phyloP scores from a whole-genome alignment of 2,113 vertebrate species.

The Narcine bancroftii region DNA sequence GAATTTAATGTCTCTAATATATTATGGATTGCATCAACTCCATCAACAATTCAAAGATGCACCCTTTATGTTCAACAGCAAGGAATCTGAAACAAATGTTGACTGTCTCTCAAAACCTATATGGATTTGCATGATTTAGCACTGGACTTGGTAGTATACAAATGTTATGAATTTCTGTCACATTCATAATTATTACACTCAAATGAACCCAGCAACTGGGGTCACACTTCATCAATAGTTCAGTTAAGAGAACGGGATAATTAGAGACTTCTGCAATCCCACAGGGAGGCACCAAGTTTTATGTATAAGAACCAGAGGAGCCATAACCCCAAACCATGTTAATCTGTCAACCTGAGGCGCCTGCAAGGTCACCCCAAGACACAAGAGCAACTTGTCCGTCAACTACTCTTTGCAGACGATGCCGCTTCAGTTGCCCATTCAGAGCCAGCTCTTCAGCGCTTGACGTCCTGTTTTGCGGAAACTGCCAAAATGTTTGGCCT shows the following conservation, averaged over 20 bases:
- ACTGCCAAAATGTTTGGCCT: too few relatives aligned
- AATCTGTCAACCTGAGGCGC: too few relatives aligned
- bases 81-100: conserved; percentile 47
- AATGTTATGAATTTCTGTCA: neutral
- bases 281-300: neutral
- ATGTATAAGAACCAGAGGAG: neutral
- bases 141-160: neutral
- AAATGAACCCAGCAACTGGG: neutral
- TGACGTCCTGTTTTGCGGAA: too few relatives aligned
- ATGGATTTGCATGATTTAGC: conserved; percentile 45
- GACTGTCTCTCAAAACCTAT: conserved; percentile 44
- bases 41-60: conserved; percentile 39
- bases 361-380: too few relatives aligned
- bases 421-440: too few relatives aligned
- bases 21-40: conserved; percentile 41
- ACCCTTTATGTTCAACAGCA: conserved; percentile 44
- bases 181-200: neutral
- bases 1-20: conserved; percentile 24
- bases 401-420: too few relatives aligned
- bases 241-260: neutral
- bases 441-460: too few relatives aligned
- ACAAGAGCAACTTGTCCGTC: too few relatives aligned
- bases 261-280: neutral
- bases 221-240: neutral
- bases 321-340: neutral